Percentiles rank a stretch among this genome's conserved stretches.
phyloP scores from a whole-genome alignment of 1,140 invertebrate genomes.

The Arctopsyche grandis region DNA sequence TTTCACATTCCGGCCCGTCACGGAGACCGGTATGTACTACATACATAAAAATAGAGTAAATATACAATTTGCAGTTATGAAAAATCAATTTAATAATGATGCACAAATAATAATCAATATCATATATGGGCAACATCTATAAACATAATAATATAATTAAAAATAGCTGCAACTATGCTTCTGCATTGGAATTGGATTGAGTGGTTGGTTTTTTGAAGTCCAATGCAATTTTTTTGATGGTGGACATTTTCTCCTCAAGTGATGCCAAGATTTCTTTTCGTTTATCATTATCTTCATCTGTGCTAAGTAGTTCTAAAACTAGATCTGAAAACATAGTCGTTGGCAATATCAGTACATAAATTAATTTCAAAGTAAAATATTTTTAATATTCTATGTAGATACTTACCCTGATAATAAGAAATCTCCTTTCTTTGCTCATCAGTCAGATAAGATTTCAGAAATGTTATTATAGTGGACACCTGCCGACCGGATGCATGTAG shows the following conservation, averaged over 20 bases:
- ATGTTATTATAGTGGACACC: constrained; percentile 81
- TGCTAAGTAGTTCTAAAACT: constrained; percentile 71
- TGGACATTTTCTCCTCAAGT: constrained; percentile 58
- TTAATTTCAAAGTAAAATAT: not conserved
- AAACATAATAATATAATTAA: not conserved
- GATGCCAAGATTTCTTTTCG: constrained; percentile 50
- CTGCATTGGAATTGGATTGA: constrained; percentile 27
- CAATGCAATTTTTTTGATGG: constrained; percentile 59
- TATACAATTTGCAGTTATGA: too few species aligned
- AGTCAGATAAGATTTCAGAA: constrained; percentile 76
- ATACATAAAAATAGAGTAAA: too few species aligned
- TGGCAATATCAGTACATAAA: too few species aligned
- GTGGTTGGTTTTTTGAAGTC: constrained; percentile 58
- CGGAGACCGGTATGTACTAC: too few species aligned
- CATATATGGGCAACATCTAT: not conserved
- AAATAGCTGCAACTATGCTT: constrained; percentile 16
- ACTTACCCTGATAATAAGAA: constrained; percentile 81
- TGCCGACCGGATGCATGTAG: constrained; percentile 92
- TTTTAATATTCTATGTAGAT: constrained; percentile 9
- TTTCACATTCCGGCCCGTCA: too few species aligned
- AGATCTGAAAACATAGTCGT: constrained; percentile 67
- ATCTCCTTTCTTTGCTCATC: constrained; percentile 72
- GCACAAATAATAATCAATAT: too few species aligned
- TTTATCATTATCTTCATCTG: constrained; percentile 59
- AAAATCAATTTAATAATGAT: too few species aligned